These are phyloP conservation scores for Parochlus steinenii DNA, from an alignment of 2,888 invertebrate genomes.

Conservation along the genomic window DNA sequence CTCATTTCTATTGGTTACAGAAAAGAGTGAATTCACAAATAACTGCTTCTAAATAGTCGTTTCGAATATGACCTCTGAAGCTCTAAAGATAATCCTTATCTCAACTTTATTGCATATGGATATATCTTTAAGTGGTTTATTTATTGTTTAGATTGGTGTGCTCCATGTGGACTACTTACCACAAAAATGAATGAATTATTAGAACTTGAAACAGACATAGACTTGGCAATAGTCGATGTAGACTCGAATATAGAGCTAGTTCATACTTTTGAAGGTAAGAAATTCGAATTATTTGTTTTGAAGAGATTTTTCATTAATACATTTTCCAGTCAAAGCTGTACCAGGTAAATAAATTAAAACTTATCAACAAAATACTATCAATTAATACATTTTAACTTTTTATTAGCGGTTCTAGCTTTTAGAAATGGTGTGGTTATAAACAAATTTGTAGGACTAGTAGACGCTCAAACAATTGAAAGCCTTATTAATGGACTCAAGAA, in stretches of 20 bases:
- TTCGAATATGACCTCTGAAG: not conserved
- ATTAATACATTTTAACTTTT: not conserved
- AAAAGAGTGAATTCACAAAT: too few species aligned
- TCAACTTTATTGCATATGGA: not conserved
- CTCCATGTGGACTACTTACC: conserved; percentile 73
- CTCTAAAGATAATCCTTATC: not conserved
- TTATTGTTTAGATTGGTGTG: too few species aligned
- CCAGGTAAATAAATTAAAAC: conserved; percentile 39
- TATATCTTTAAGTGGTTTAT: not conserved
- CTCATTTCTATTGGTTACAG: not conserved
- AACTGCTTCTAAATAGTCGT: too few species aligned
- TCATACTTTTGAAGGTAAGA: conserved; percentile 42
- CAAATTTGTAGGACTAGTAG: conserved; percentile 76
- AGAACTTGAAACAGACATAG: conserved; percentile 50
- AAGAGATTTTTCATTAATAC: not conserved
- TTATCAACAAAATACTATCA: not conserved
- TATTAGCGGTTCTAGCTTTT: conserved; percentile 1
- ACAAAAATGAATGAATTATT: conserved; percentile 65
- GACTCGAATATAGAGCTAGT: conserved; percentile 68
- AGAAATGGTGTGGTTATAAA: conserved; percentile 68
- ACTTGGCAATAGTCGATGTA: conserved; percentile 68
- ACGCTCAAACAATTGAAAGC: conserved; percentile 61
- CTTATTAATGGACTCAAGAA: conserved; percentile 45
- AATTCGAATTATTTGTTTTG: conserved; percentile 14
- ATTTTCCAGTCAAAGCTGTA: conserved; percentile 52